Conservation (phyloP, 2,113 vertebrate genomes). For the Catharus minimus region DNA sequence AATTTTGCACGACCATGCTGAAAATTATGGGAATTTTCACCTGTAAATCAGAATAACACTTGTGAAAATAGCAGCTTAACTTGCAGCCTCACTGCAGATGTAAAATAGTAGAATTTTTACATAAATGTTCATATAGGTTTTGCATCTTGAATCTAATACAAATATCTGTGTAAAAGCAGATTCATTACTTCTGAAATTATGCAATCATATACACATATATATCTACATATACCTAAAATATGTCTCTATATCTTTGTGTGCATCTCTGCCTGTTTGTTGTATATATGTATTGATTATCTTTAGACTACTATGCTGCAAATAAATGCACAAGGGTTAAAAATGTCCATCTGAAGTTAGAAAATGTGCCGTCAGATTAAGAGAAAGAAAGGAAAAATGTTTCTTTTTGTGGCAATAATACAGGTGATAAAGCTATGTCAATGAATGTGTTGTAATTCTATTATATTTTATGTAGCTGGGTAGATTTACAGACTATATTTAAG, state of each 20-base stretch:
- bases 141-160: background rate
- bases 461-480: background rate
- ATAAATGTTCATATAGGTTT: background rate
- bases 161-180: background rate
- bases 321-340: background rate
- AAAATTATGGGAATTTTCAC: background rate
- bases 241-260: background rate
- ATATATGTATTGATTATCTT: background rate
- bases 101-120: background rate
- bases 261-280: background rate
- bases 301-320: background rate
- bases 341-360: background rate
- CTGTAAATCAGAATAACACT: background rate
- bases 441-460: background rate
- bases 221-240: background rate
- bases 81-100: background rate
- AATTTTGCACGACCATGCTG: background rate
- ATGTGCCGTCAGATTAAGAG: background rate
- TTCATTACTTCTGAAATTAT: background rate
- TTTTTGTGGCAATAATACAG: background rate
- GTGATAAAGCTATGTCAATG: background rate
- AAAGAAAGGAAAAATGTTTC: background rate
- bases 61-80: background rate
- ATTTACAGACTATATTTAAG: background rate
- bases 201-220: background rate